Evolutionary conservation across 2,797 vertebrate species (phyloP), one percentile per base, ranked within the genome.

Genomic region (Odontamblyopus rebecca): DNA sequence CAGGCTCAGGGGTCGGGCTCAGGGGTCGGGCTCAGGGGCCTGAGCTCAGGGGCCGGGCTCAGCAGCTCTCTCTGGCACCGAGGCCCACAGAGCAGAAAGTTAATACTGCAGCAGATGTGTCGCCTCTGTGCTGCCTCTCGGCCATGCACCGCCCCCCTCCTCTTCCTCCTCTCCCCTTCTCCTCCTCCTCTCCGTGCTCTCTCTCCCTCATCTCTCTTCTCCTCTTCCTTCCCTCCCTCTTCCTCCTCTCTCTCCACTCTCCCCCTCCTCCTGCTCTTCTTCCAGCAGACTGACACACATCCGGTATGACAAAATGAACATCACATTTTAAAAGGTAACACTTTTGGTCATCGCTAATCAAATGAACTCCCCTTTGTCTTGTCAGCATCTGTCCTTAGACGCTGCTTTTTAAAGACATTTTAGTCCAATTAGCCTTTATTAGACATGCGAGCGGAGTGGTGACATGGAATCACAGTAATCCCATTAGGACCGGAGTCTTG

Each of bases 41-140:
- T 0, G 32, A 23, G 23, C 23, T 23, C 23, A 30, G 32, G 32
- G 32, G 32, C 32, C 32, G 32, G 32, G 6, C 82, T 72, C 83
- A 85, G 83, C 71, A 75, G 84, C 84, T 64, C 70, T 61, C 74
- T 88, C 90, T 95, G 95, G 95, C 95, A 94, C 93, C 93, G 93
- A 95, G 94, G 96, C 95, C 95, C 95, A 93, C 93, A 90, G 94
- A 96, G 94, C 94, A 94, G 95, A 94, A 96, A 96, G 95, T 94
- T 97, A 96, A 96, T 95, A 95, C 95, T 90, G 94, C 93, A 93
- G 95, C 97, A 98, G 96, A 97, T 98, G 96, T 95, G 96, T 84
- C 89, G 90, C 94, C 95, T 95, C 91, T 88, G 85, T 93, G 94
- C 94, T 94, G 93, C 95, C 96, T 95, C 92, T 91, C 89, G 92